These are phyloP conservation scores for Macrosoma leucophasiata DNA, from an alignment of 2,888 invertebrate species.

Conservation along the genomic window DNA sequence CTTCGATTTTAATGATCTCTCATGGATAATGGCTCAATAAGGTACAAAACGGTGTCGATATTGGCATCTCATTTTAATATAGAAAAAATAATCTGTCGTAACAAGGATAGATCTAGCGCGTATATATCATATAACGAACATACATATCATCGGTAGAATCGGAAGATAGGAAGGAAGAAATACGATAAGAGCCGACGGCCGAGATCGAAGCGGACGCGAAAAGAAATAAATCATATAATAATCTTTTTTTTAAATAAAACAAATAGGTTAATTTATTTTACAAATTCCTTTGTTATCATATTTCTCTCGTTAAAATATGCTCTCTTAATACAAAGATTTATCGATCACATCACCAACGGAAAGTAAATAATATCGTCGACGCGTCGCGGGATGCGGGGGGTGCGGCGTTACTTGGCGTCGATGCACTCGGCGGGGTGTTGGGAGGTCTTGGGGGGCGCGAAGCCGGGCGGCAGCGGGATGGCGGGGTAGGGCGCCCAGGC, in stretches of 20 bases:
- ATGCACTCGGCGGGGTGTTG: slow-evolving; percentile 66
- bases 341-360: slow-evolving; percentile 68
- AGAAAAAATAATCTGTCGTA: slow-evolving; percentile 66
- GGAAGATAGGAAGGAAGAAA: slow-evolving; percentile 44
- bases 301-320: slow-evolving; percentile 75
- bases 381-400: slow-evolving; percentile 45
- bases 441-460: slow-evolving; percentile 56
- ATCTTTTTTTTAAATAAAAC: slow-evolving; percentile 65
- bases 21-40: slow-evolving; percentile 56
- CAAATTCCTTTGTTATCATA: slow-evolving; percentile 75
- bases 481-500: slow-evolving; percentile 31
- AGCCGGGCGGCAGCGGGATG: slow-evolving; percentile 66
- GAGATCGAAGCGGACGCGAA: slow-evolving; percentile 28
- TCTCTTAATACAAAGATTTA: slow-evolving; percentile 74
- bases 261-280: slow-evolving; percentile 75
- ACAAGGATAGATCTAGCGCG: slow-evolving; percentile 59
- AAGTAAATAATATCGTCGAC: slow-evolving; percentile 47
- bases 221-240: slow-evolving; percentile 37
- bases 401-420: slow-evolving; percentile 62
- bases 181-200: slow-evolving; percentile 46
- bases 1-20: slow-evolving; percentile 57
- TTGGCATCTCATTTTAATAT: slow-evolving; percentile 67
- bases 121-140: slow-evolving; percentile 58
- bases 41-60: slow-evolving; percentile 64
- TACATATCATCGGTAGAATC: slow-evolving; percentile 44